Evolutionary conservation across 2,113 vertebrate genomes (phyloP).

Genomic region (Otocyon megalotis): DNA sequence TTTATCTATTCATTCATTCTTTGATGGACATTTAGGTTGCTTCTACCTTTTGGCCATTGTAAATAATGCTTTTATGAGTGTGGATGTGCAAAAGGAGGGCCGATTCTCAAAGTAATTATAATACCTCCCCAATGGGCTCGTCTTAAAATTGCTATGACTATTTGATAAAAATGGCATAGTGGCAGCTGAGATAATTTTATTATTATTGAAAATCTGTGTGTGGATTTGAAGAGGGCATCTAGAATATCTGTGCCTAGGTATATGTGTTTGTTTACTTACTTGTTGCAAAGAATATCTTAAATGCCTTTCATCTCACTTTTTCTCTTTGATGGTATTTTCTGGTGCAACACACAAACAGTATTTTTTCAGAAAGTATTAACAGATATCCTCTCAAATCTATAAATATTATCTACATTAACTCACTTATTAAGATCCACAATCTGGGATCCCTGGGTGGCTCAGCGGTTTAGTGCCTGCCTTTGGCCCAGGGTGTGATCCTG

Average conservation of each 20-base stretch:
- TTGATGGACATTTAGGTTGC: background rate
- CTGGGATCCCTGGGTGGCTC: too few relatives aligned
- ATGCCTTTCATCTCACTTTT: conserved; percentile 18
- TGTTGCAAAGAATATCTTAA: conserved; percentile 4
- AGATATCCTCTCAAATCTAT: background rate
- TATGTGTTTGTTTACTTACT: background rate
- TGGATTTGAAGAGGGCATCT: background rate
- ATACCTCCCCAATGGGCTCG: background rate
- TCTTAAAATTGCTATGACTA: conserved; percentile 2
- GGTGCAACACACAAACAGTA: background rate
- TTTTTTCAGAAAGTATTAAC: background rate
- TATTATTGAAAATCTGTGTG: background rate
- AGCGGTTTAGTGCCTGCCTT: too few relatives aligned
- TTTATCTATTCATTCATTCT: background rate
- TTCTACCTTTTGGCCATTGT: background rate
- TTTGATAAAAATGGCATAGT: conserved; percentile 12
- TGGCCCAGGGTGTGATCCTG: too few relatives aligned
- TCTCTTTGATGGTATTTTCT: background rate
- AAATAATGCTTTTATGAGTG: background rate
- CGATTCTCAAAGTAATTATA: background rate
- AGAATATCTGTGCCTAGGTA: background rate
- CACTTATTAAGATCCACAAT: background rate
- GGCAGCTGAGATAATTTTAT: background rate
- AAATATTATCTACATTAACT: conserved; percentile 2
- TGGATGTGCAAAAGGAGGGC: background rate